Percentiles rank a stretch among this genome's conserved stretches.
Evolutionary conservation across 1,140 invertebrate genomes (phyloP).

Genomic region (Ostrea denselamellosa): DNA sequence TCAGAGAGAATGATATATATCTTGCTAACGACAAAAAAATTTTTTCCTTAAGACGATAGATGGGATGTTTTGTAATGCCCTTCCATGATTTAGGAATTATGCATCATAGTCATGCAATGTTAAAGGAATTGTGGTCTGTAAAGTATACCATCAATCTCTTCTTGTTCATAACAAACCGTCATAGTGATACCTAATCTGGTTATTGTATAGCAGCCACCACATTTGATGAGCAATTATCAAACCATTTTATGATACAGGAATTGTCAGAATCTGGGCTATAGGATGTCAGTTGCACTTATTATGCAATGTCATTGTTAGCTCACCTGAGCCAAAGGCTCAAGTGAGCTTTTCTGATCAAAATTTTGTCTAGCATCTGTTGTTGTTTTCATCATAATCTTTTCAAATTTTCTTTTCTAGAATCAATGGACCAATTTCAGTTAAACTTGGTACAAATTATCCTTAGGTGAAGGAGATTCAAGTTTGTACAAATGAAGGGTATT

Average conservation of each 20-base stretch:
- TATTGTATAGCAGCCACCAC: neutral
- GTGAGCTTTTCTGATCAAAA: too few species aligned
- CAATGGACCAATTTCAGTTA: too few species aligned
- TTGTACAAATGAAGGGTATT: too few species aligned
- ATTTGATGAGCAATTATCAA: slow-evolving; percentile 31
- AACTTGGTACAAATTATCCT: too few species aligned
- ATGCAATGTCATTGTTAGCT: neutral
- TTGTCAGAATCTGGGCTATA: neutral
- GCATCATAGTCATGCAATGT: neutral
- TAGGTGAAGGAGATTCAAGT: too few species aligned
- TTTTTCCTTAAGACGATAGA: neutral
- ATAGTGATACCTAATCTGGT: neutral
- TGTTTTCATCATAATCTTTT: too few species aligned
- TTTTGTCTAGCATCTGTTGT: too few species aligned
- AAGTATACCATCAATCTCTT: neutral
- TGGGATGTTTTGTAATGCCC: neutral
- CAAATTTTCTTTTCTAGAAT: too few species aligned
- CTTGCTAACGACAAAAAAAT: neutral
- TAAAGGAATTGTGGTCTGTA: slow-evolving; percentile 34
- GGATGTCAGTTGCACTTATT: neutral
- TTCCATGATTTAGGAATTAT: neutral
- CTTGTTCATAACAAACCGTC: neutral
- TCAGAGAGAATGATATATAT: neutral
- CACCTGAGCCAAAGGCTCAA: neutral
- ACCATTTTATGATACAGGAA: slow-evolving; percentile 8